Conservation (phyloP, 2,797 vertebrate genomes). For the Chiloscyllium punctatum region DNA sequence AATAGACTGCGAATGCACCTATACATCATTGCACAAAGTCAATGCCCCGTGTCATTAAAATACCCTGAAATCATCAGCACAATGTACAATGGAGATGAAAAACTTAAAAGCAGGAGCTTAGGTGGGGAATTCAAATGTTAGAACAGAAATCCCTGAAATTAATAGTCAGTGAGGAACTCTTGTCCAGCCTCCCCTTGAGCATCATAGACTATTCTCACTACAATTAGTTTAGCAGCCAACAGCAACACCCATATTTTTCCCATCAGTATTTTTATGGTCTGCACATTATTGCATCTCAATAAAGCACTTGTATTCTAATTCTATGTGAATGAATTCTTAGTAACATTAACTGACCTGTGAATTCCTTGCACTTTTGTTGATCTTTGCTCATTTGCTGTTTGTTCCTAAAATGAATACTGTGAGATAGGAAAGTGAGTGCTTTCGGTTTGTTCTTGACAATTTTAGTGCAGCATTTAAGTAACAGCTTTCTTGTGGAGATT, state of each 20-base stretch:
- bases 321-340: not conserved
- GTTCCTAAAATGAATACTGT: not conserved
- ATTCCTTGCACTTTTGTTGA: not conserved
- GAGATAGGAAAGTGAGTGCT: not conserved
- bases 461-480: not conserved
- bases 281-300: not conserved
- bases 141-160: not conserved
- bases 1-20: not conserved
- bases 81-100: not conserved
- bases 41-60: not conserved
- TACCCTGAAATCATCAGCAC: not conserved
- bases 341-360: not conserved
- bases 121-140: not conserved
- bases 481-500: not conserved
- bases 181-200: not conserved
- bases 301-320: not conserved
- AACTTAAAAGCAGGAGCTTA: not conserved
- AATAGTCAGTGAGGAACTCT: not conserved
- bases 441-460: not conserved
- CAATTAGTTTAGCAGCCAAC: not conserved
- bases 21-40: not conserved
- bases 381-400: not conserved
- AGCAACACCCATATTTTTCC: not conserved
- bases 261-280: not conserved
- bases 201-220: not conserved